Conservation (phyloP, 2,113 vertebrate genomes). For the Sakesphorus luctuosus region DNA sequence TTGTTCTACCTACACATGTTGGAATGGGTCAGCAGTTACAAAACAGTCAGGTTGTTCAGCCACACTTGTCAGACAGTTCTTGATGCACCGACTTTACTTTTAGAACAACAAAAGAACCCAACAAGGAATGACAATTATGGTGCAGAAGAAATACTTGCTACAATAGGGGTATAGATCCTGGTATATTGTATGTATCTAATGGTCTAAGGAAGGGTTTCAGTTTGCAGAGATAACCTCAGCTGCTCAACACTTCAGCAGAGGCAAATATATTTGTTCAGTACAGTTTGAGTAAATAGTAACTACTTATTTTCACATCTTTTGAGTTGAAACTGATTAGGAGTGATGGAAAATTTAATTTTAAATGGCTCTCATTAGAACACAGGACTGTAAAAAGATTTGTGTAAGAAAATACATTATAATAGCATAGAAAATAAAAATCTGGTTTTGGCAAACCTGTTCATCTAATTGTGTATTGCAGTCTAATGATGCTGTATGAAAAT, state of each 20-base stretch:
- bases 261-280: neutral
- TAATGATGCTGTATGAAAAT: neutral
- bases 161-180: neutral
- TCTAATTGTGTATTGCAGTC: neutral
- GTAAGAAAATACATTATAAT: slow-evolving; percentile 20
- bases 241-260: neutral
- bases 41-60: neutral
- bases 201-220: neutral
- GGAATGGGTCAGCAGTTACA: neutral
- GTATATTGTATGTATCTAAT: neutral
- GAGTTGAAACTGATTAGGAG: neutral
- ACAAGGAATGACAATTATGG: neutral
- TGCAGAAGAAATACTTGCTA: neutral
- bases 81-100: neutral
- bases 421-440: neutral
- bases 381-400: slow-evolving; percentile 3
- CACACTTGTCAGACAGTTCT: neutral
- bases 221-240: neutral
- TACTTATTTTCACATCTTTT: neutral
- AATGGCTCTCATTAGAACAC: neutral
- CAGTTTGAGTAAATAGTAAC: slow-evolving; percentile 39
- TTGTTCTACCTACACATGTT: rapidly evolving
- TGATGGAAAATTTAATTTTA: slow-evolving; percentile 48
- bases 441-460: neutral
- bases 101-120: neutral